A percentile compares a stretch with the other conserved stretches of the same genome.
phyloP scores from a whole-genome alignment of 1,140 invertebrate species.

The Schlechtendalia chinensis region DNA sequence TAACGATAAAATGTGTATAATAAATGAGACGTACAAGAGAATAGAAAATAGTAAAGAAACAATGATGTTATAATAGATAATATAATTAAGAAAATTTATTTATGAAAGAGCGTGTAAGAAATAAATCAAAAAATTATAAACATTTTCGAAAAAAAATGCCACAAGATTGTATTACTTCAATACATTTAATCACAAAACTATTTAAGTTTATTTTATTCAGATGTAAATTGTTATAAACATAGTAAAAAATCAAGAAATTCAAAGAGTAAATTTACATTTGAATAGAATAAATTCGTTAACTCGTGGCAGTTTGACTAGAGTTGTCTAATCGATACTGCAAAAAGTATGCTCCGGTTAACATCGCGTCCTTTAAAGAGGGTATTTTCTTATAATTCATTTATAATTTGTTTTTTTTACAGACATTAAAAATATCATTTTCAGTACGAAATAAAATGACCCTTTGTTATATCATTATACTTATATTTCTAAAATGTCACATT shows the following conservation, averaged over 20 bases:
- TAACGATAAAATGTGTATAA: no score
- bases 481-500: constrained; percentile 12
- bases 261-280: not conserved
- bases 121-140: not conserved
- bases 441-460: not conserved
- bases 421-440: not conserved
- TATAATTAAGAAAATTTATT: no score
- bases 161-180: not conserved
- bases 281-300: not conserved
- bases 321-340: constrained; percentile 10
- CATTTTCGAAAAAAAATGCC: not conserved
- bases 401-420: not conserved
- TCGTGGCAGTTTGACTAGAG: not conserved
- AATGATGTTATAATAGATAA: no score
- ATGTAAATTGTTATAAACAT: not conserved
- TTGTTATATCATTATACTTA: not conserved
- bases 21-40: no score
- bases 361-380: not conserved
- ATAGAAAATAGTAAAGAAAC: no score
- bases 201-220: not conserved
- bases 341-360: not conserved
- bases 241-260: not conserved
- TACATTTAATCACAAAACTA: not conserved
- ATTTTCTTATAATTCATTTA: constrained; percentile 5
- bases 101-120: no score